Evolutionary conservation across 2,888 invertebrate species (phyloP).

Genomic region (Panorpa germanica): DNA sequence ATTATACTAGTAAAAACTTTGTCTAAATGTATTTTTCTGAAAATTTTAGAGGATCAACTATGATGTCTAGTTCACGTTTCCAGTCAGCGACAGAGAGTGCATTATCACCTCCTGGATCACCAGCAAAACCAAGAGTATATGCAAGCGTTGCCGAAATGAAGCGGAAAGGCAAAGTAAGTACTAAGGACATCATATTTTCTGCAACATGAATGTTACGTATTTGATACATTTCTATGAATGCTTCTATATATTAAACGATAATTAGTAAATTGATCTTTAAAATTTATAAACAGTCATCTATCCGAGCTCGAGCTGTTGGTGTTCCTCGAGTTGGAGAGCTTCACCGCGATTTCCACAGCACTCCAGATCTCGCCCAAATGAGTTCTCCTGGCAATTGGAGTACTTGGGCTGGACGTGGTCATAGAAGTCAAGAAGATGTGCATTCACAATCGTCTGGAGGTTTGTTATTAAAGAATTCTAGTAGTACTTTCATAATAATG

Average conservation of each 20-base stretch:
- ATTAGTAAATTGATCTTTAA: slow-evolving; percentile 1
- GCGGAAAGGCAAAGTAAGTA: slow-evolving; percentile 49
- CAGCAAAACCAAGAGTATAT: slow-evolving; percentile 56
- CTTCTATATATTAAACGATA: slow-evolving; percentile 2
- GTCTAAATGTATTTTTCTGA: background rate
- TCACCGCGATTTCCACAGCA: slow-evolving; percentile 72
- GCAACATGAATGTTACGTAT: background rate
- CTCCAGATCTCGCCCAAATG: slow-evolving; percentile 58
- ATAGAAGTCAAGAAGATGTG: slow-evolving; percentile 54
- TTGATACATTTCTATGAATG: background rate
- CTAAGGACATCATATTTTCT: too few species aligned
- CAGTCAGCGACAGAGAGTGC: slow-evolving; percentile 37
- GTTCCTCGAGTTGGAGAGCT: slow-evolving; percentile 26
- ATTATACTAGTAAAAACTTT: background rate
- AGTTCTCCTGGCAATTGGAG: slow-evolving; percentile 14
- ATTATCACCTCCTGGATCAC: slow-evolving; percentile 46
- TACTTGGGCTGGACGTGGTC: slow-evolving; percentile 29
- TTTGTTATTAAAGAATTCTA: too few species aligned
- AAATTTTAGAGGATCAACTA: slow-evolving; percentile 22
- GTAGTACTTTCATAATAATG: too few species aligned
- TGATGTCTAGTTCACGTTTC: slow-evolving; percentile 61
- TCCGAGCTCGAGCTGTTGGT: slow-evolving; percentile 23
- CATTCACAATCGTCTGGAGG: too few species aligned
- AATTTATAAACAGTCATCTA: too few species aligned
- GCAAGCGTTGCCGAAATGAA: slow-evolving; percentile 95